phyloP scores from a whole-genome alignment of 92 coral and sea anemone genomes.

The Chrysogorgia sp. region DNA sequence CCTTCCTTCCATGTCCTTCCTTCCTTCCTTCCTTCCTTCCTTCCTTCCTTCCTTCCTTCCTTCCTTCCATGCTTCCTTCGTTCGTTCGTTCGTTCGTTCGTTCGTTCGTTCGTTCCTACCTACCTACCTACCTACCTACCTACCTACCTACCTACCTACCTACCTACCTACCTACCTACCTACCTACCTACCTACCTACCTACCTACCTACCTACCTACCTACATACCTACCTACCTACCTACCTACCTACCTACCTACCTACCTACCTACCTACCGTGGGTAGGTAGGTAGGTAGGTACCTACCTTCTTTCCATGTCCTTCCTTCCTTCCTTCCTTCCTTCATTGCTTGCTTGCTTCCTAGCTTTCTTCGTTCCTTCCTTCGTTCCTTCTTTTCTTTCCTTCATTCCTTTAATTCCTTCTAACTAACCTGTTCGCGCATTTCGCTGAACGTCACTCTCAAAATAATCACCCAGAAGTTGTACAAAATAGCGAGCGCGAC shows the following conservation, averaged over 20 bases:
- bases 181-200: neutral
- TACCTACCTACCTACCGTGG: neutral
- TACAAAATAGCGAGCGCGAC: constrained; percentile 78
- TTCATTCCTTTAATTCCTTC: constrained; percentile 49
- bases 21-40: neutral
- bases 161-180: neutral
- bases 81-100: neutral
- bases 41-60: neutral
- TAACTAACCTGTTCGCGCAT: constrained; percentile 41
- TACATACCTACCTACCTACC: neutral
- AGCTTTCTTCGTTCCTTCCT: neutral
- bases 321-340: neutral
- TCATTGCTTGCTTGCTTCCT: neutral
- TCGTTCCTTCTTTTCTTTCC: neutral
- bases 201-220: neutral
- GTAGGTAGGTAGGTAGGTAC: too few relatives aligned
- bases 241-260: neutral
- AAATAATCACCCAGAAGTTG: constrained; percentile 78
- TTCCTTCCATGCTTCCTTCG: neutral
- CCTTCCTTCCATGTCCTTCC: neutral
- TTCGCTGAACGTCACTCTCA: constrained; percentile 84
- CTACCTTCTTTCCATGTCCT: too few relatives aligned
- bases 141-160: neutral
- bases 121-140: neutral
- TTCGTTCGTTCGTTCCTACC: neutral